Base-by-base conservation (phyloP, 2,888 invertebrate species). In the Watsonalla cultraria region DNA sequence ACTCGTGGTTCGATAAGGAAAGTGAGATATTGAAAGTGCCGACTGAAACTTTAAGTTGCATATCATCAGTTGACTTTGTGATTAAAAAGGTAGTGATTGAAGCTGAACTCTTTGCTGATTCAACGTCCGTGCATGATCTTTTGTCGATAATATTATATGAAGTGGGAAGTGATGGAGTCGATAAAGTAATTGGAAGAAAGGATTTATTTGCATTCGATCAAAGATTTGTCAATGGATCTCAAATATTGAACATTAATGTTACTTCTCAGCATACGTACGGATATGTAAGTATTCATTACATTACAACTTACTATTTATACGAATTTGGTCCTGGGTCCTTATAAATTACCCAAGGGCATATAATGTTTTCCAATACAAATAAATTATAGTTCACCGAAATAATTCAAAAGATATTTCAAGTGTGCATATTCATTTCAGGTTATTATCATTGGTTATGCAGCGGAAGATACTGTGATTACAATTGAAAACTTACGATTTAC, bases 61-160 rank as follows among this genome's bases (percentile, higher is more conserved):
- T 14, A 9, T 14, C 15, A 34, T 39, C 49, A 9, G 7, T 14
- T 6, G 37, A 15, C 50, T 57, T 46, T 11, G 34, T 42, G 24
- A 52, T 66, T 24, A 56, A 49, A 11, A 14, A 57, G 45, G 69
- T 65, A 51, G 24, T 62, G 6, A 45, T 72, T 46, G 57, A 62
- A 60, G 55, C 52, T n/a, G 45, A 58, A 0, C 7, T 68, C 6
- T 50, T 51, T 52, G 11, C 61, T 5, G 47, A 68, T 8, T 61
- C 64, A 11, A 47, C 53, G 24, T 58, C 64, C 11, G n/a, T 42
- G 6, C 46, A 55, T 33, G 78, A 76, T 58, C 52, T 59, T 14
- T 46, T 75, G 13, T 64, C 69, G 5, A 42, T 77, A 8, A 48
- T 72, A n/a, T 59, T 70, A 5, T 66, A 61, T 54, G 62, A 71